Percentiles rank a stretch among this genome's conserved stretches.
phyloP scores from a whole-genome alignment of 2,797 vertebrate species.

The Hemitrygon akajei region DNA sequence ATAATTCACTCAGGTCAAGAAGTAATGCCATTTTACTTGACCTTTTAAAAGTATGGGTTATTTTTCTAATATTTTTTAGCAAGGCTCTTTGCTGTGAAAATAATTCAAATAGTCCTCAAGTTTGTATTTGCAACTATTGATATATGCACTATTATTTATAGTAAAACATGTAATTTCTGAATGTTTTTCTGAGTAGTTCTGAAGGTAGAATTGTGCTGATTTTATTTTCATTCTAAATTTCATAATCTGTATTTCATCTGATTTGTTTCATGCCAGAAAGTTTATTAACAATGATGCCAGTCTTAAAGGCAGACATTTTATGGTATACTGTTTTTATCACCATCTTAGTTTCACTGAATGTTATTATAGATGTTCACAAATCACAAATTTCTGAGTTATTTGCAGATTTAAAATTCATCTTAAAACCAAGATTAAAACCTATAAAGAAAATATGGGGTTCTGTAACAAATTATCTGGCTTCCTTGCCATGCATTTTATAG shows the following conservation, averaged over 20 bases:
- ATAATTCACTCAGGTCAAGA: not conserved
- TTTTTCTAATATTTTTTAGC: not conserved
- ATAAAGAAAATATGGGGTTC: not conserved
- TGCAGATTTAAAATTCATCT: not conserved
- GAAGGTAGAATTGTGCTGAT: not conserved
- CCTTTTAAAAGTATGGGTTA: not conserved
- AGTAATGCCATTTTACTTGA: not conserved
- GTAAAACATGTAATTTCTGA: no score
- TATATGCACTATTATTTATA: not conserved
- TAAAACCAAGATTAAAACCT: not conserved
- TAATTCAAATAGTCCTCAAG: not conserved
- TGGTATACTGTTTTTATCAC: not conserved
- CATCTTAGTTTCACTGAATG: not conserved
- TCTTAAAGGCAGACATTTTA: not conserved
- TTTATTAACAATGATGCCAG: not conserved
- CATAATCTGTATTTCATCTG: not conserved
- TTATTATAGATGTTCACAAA: not conserved
- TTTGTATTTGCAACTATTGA: not conserved
- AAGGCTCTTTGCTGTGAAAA: not conserved
- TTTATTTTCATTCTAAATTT: constrained; percentile 2
- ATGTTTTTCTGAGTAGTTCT: not conserved
- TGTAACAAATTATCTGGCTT: not conserved
- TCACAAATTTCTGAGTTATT: not conserved
- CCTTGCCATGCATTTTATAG: not conserved
- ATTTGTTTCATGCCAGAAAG: not conserved